Conservation (phyloP, 1,140 invertebrate genomes). For the Oryctes rhinoceros region DNA sequence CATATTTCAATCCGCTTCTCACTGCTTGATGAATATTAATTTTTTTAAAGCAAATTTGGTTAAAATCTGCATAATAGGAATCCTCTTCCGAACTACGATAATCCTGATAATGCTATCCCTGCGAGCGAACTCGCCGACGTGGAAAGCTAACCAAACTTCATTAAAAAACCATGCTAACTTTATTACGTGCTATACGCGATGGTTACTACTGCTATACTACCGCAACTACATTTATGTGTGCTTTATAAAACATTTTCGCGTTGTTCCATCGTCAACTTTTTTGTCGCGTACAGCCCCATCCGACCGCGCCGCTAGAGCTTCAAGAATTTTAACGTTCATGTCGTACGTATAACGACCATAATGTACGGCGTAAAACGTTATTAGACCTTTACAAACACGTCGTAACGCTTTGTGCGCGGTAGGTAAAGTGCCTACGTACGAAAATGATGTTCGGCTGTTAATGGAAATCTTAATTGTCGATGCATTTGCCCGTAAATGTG, state of each 20-base stretch:
- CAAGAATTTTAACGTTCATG: neutral
- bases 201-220: neutral
- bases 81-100: no score
- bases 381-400: neutral
- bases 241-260: neutral
- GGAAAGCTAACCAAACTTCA: no score
- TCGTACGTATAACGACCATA: neutral
- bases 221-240: neutral
- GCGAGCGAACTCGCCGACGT: no score
- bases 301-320: neutral
- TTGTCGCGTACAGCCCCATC: neutral
- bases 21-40: no score
- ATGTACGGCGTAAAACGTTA: slow-evolving; percentile 10
- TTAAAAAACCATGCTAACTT: no score
- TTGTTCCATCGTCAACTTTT: neutral
- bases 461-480: slow-evolving; percentile 10
- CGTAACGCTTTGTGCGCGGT: neutral
- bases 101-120: no score
- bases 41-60: no score
- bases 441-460: neutral
- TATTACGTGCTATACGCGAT: neutral
- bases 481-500: neutral
- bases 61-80: no score
- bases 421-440: neutral
- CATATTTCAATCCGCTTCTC: no score